Percentiles rank a stretch among this genome's conserved stretches.
phyloP scores from a whole-genome alignment of 37 sponge, comb jelly and placozoan species.

The Axinella damicornis region DNA sequence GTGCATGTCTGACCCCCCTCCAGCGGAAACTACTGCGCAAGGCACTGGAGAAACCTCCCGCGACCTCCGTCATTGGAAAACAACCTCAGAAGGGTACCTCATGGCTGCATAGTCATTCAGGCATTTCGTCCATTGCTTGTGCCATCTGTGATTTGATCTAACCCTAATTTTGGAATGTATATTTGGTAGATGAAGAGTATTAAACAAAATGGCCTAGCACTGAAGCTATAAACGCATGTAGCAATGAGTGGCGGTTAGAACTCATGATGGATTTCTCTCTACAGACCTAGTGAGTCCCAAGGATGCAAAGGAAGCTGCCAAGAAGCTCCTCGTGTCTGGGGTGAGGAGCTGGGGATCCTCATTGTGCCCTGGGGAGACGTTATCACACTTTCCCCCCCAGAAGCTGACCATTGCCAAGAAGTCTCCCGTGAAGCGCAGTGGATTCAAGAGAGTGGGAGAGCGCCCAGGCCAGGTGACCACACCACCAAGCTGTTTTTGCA shows the following conservation, averaged over 20 bases:
- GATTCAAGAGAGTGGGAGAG: constrained; percentile 83
- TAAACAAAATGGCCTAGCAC: too few relatives aligned
- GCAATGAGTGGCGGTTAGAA: too few relatives aligned
- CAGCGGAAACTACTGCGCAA: constrained; percentile 53
- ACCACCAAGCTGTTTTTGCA: too few relatives aligned
- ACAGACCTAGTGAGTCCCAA: constrained; percentile 71
- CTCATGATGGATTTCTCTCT: too few relatives aligned
- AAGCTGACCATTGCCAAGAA: constrained; percentile 63
- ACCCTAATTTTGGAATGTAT: too few relatives aligned
- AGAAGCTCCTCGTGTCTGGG: constrained; percentile 64
- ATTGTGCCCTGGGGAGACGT: not conserved
- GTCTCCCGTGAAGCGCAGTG: constrained; percentile 46
- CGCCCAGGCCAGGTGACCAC: constrained; percentile 42
- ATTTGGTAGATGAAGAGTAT: too few relatives aligned
- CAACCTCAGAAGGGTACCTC: constrained; percentile 29
- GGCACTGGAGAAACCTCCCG: constrained; percentile 26
- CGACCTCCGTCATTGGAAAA: constrained; percentile 1
- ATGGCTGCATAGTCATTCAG: too few relatives aligned
- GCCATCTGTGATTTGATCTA: too few relatives aligned
- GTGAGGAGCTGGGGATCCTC: constrained; percentile 25
- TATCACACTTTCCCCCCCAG: constrained; percentile 6
- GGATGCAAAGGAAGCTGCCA: constrained; percentile 78
- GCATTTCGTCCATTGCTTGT: too few relatives aligned
- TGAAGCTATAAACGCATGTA: too few relatives aligned
- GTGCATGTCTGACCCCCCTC: too few relatives aligned